Base-by-base conservation (phyloP, 2,888 invertebrate species). In the Vanessa cardui region DNA sequence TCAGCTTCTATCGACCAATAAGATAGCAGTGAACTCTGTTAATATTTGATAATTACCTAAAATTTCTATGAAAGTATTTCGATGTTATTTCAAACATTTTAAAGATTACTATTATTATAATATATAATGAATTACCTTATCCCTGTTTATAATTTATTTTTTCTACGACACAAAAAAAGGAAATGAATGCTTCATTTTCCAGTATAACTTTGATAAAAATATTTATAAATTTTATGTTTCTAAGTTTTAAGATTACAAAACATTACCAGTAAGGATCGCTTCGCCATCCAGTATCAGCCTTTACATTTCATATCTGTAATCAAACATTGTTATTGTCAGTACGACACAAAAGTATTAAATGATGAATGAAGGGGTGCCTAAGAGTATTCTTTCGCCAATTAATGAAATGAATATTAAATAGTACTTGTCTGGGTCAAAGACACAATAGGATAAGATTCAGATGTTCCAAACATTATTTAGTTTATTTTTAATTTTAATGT, bases 251-350 rank as follows among this genome's bases (percentile, higher is more conserved):
- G n/a, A 52, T 60, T 63, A 68, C 44, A 62, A 63, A 70, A 69
- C 61, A 72, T 71, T 76, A 76, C 77, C 77, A 76, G 73, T 74
- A 69, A 64, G 68, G 73, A 75, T 73, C 65, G 74, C 77, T 74
- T 75, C 70, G 74, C 79, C 74, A 78, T 77, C 73, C 74, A 71
- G 54, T 71, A 73, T 77, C 81, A 80, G 80, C 79, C 79, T 80
- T 82, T 76, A 69, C 75, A 73, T 77, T 75, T 64, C 64, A 73
- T 73, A 77, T 76, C 81, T 81, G 78, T n/a, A 80, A 79, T 52
- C 64, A 72, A 52, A 58, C 0, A 66, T 54, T 49, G 9, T 45
- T 45, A 8, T 62, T 15, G 49, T 12, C 26, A 5, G 5, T 9
- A 33, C 7, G 9, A 18, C 7, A 20, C 4, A 20, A 9, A 49